phyloP scores from a whole-genome alignment of 2,113 vertebrate species.

The Campylorhamphus procurvoides region DNA sequence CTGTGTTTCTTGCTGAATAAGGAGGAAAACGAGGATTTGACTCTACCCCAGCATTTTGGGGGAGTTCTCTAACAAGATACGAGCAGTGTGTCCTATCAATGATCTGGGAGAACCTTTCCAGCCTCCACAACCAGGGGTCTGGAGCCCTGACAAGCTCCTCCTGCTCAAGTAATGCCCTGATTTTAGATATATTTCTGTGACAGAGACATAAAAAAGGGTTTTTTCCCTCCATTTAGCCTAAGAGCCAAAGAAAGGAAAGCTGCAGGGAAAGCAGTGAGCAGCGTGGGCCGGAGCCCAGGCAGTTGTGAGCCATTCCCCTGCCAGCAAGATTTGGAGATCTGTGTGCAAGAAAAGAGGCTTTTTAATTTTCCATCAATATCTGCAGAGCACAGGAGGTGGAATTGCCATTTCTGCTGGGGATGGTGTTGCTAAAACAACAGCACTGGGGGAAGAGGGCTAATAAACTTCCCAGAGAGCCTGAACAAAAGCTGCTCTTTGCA shows the following conservation, averaged over 20 bases:
- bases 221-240: background rate
- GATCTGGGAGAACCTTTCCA: background rate
- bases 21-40: background rate
- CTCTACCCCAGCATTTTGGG: background rate
- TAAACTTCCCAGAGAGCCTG: background rate
- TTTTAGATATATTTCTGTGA: background rate
- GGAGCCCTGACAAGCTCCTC: background rate
- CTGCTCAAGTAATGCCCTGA: background rate
- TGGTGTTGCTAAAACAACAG: background rate
- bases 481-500: background rate
- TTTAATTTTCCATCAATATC: background rate
- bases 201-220: background rate
- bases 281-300: constrained; percentile 7
- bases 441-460: background rate
- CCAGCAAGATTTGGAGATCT: constrained; percentile 13
- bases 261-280: background rate
- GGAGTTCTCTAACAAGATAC: background rate
- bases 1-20: background rate
- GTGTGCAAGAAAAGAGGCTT: background rate
- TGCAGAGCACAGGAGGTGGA: background rate
- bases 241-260: background rate
- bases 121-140: background rate
- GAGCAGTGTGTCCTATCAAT: background rate
- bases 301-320: background rate
- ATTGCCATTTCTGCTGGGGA: background rate